Base-by-base conservation (phyloP, 2,888 invertebrate species). In the Cotesia congregata region DNA sequence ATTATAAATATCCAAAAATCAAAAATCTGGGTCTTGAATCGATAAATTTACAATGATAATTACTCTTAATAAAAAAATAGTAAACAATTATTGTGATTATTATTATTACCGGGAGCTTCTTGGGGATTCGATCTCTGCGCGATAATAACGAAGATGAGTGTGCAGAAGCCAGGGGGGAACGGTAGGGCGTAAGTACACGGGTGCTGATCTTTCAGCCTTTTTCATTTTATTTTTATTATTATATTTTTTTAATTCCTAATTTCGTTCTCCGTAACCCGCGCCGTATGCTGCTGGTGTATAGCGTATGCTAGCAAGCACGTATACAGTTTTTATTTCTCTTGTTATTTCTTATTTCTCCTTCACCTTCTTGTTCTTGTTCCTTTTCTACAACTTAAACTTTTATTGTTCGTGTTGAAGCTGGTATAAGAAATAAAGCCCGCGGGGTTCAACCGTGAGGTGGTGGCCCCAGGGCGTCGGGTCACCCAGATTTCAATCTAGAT, bases 401-500 rank as follows among this genome's bases (percentile, higher is more conserved):
- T 40, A 41, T 39, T 70, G 41, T 74, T 72, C 67, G 50, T 50
- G 50, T 50, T 50, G 50, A 7, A 12, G 50, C 12, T 50, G 50
- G 12, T 50, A 50, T 50, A 50, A 50, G 50, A 50, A 50, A 50
- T 67, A 50, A 76, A 73, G 77, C 79, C 78, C 72, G 80, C 81
- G 80, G 79, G 79, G 83, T 82, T 82, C 84, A 85, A 84, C 83
- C 79, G 78, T 83, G 82, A 87, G 88, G 87, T 88, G 88, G 84
- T 84, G 87, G 87, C 87, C 87, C 85, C 85, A 82, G 87, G 88
- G 87, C 87, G 86, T 86, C 86, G 84, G 88, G 88, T 88, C 88
- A 88, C 87, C 88, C 86, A 88, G 88, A 89, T 89, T 89, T 88
- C 88, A 88, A 89, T 88, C 88, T 88, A 88, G 88, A 88, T 88